Evolutionary conservation across 1,140 invertebrate genomes (phyloP), one percentile per base, ranked within the genome.

Genomic region (Drosophila yakuba): DNA sequence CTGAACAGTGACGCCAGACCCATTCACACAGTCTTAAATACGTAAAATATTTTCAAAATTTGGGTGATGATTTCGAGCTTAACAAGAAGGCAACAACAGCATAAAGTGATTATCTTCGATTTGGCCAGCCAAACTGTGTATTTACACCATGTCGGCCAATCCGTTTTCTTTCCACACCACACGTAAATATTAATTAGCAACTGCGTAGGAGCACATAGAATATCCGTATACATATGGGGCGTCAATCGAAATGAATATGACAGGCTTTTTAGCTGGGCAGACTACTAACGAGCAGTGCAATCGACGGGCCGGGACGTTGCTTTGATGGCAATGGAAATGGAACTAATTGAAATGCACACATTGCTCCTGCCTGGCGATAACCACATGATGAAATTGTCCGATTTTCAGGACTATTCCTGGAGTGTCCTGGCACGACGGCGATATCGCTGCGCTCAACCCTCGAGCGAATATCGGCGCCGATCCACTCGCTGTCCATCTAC

Each of bases 401-500:
- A 12, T 17, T 15, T 11, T 79, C 92, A 95, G 94, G 97, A 32
- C 94, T 98, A 54, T 97, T 97, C 93, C 93, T 98, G 74, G 97
- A 98, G 93, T 98, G 97, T 91, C 96, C 97, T 15, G 96, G 92
- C 4, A 93, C 89, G 25, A 93, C 92, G n/a, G 90, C 92, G 4
- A 78, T 93, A 23, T 93, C 93, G 14, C 76, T 94, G 54, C 93
- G 92, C 43, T 80, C 92, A 12, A 93, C 93, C 2, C 72, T 94
- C 32, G 92, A 94, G 91, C 80, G 93, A 92, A 79, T 95, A 89
- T 92, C 93, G 88, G 94, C 94, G 52, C 94, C 94, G 10, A 95
- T 98, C 44, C 96, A 97, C 88, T 97, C 97, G 28, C 93, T 98
- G 76, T 97, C 96, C 76, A 95, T 98, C 73, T 98, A 97, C 93